Evolutionary conservation across 2,797 vertebrate genomes (phyloP), one percentile per base, ranked within the genome.

Genomic region (Rhinophrynus dorsalis): DNA sequence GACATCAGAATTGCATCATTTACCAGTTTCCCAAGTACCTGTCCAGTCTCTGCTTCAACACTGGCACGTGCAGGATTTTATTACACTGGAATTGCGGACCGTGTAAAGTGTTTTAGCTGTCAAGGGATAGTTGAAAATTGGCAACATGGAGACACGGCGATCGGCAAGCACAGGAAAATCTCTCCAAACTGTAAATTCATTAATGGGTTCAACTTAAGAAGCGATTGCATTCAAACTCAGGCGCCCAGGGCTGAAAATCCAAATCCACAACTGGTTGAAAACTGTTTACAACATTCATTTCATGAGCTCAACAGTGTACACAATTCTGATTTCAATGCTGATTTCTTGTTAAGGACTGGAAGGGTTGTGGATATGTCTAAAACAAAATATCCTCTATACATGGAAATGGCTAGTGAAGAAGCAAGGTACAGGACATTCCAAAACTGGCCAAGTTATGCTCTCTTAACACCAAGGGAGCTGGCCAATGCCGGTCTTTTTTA

Each of bases 61-160:
- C 58, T 98, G 48, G 95, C 96, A 15, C 82, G 81, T 24, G 95
- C 95, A 11, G 97, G 96, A 29, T 97, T 98, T 81, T 90, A 93
- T 67, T 96, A 94, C 72, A 95, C 92, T 0, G 97, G 96, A 29
- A 70, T 82, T 15, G 84, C 88, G 2, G 96, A 99, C 77, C 83
- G 83, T 0, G 96, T 97, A n/a, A 68, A 83, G 63, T 98, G 97
- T 82, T 98, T 95, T 81, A 92, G 94, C 76, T 98, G 96, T 82
- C 78, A 78, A 3, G 80, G 75, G 3, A 86, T 83, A n/a, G 21
- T 92, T 57, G 93, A 95, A 79, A 90, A 94, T 81, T 99, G 97
- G 97, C 61, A 75, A 0, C 80, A 50, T 1, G 95, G 86, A 32
- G 95, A 98, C 74, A 82, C 80, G 3, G 95, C 94, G 17, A 60